Evolutionary conservation across 2,888 invertebrate genomes (phyloP), one percentile per base, ranked within the genome.

Genomic region (Leucoma salicis): DNA sequence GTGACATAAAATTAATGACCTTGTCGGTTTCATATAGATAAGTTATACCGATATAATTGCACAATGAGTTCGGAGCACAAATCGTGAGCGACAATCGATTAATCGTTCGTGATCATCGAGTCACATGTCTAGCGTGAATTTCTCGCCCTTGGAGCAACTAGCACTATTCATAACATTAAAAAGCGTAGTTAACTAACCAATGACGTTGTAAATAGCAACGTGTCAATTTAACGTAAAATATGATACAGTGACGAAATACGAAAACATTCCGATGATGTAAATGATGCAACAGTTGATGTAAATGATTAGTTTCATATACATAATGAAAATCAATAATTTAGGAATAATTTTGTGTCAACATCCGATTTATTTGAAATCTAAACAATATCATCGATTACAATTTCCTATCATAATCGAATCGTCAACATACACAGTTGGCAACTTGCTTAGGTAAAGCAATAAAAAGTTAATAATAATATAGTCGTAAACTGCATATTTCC

Each of bases 111-210:
- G 82, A 75, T 67, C 66, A 53, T 41, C 59, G 58, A 73, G 79
- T 82, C 78, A 77, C 67, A 73, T 62, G 70, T 63, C 70, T 44
- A 57, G 65, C 82, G 82, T 84, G 82, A 79, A 74, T 70, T 67
- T 55, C 42, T 46, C 72, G 82, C 78, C 85, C 84, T 85, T 80
- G 83, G 28, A 12, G 14, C 35, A 49, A 44, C 46, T 44, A 45
- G 50, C 43, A 42, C 45, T 41, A 54, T 55, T 47, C 40, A 43
- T 48, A 13, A 2, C 7, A 13, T 3, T 29, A 13, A 14, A 13
- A 29, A 13, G 1, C 13, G 13, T 1, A 1, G 8, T 13, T 29
- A 7, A 29, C 8, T 5, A 29, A 29, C 13, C 14, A 6, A 38
- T 62, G 59, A 60, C 58, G 49, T 48, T 53, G 54, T 57, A 59